phyloP scores from a whole-genome alignment of 2,888 invertebrate genomes.

The Pristionchus mayeri region DNA sequence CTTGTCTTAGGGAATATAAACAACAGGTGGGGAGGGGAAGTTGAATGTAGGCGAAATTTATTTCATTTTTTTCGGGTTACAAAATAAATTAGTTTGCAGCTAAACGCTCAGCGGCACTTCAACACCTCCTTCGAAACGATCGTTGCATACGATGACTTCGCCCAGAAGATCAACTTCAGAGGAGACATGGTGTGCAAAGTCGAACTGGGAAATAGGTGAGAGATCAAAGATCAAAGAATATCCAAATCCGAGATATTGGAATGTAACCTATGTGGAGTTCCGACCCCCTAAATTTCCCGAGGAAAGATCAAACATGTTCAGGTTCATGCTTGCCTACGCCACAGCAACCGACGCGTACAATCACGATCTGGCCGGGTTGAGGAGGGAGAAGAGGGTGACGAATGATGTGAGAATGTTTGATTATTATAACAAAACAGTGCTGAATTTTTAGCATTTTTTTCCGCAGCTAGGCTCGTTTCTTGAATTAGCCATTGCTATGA shows the following conservation, averaged over 20 bases:
- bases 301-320: slow-evolving; percentile 10
- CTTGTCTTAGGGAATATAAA: too few species aligned
- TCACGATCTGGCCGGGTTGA: not conserved
- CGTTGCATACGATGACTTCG: slow-evolving; percentile 63
- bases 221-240: not conserved
- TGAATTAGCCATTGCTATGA: too few species aligned
- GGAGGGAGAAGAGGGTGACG: slow-evolving; percentile 1
- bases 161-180: slow-evolving; percentile 66
- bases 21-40: too few species aligned
- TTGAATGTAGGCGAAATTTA: not conserved
- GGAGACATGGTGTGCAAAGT: slow-evolving; percentile 67
- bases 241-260: not conserved
- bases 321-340: slow-evolving; percentile 63
- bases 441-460: too few species aligned
- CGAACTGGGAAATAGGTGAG: slow-evolving; percentile 61
- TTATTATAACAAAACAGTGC: too few species aligned
- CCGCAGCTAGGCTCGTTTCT: too few species aligned
- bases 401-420: too few species aligned
- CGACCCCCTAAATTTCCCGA: not conserved
- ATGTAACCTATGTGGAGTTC: not conserved
- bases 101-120: slow-evolving; percentile 58
- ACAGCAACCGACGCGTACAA: slow-evolving; percentile 57
- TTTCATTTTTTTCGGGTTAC: not conserved
- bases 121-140: slow-evolving; percentile 63
- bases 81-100: slow-evolving; percentile 27